Evolutionary conservation across 2,113 vertebrate genomes (phyloP).

Genomic region (Podilymbus podiceps): DNA sequence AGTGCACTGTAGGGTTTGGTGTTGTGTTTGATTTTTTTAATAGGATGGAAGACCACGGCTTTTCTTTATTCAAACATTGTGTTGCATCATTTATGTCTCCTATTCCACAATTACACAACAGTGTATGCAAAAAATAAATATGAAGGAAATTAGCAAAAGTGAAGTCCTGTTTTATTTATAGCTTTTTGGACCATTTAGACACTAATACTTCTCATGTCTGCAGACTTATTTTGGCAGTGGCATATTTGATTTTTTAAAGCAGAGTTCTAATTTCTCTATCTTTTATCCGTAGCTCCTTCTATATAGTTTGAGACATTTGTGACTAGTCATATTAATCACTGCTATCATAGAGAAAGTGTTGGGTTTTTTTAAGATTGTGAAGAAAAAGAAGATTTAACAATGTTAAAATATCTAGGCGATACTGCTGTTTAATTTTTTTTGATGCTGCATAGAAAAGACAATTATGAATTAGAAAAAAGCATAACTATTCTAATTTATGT

Average conservation of each 20-base stretch:
- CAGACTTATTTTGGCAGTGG: neutral
- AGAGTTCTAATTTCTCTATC: neutral
- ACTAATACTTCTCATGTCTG: neutral
- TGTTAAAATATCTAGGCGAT: neutral
- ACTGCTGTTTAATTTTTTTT: neutral
- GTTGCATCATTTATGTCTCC: neutral
- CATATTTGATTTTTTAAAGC: neutral
- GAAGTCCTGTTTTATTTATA: neutral
- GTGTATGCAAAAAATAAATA: neutral
- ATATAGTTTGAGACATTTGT: neutral
- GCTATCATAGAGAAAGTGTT: neutral
- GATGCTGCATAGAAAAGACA: neutral
- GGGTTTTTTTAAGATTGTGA: fast-evolving
- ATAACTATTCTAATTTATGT: neutral
- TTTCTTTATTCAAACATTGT: neutral
- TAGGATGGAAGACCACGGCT: neutral
- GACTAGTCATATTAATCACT: neutral
- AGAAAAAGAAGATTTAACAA: neutral
- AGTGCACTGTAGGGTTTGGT: neutral
- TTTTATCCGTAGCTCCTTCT: neutral
- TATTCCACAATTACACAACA: neutral
- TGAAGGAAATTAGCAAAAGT: neutral
- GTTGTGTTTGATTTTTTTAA: neutral
- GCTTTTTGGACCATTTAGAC: neutral
- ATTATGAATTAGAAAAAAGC: neutral